These are phyloP conservation scores for Junco hyemalis DNA, from an alignment of 2,113 vertebrate genomes.

Conservation along the genomic window DNA sequence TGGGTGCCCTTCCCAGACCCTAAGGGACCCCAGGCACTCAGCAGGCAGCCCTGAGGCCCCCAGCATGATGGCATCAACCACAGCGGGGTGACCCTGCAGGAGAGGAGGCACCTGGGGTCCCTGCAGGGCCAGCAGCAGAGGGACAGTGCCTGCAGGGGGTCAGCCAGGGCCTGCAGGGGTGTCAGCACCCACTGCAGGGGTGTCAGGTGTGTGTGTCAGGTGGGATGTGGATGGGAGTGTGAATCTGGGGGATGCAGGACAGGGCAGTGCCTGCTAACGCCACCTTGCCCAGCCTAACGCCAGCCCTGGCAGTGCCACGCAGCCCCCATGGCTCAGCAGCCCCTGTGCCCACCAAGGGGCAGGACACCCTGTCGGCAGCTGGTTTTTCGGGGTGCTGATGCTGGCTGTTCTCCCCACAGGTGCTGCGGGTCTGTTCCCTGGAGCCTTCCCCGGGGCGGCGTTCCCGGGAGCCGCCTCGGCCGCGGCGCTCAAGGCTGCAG, in stretches of 20 bases:
- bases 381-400: neutral
- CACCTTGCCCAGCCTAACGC: neutral
- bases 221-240: neutral
- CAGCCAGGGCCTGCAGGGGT: neutral
- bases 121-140: neutral
- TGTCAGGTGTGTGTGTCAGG: neutral
- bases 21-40: neutral
- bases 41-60: neutral
- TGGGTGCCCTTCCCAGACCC: neutral
- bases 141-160: neutral
- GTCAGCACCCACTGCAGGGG: neutral
- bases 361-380: rapidly evolving
- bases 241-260: neutral
- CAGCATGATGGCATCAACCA: rapidly evolving
- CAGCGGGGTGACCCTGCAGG: neutral
- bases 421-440: constrained; percentile 22
- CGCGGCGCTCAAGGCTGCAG: constrained; percentile 73
- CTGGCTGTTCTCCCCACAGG: neutral
- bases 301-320: rapidly evolving
- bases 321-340: rapidly evolving
- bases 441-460: constrained; percentile 45
- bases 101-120: neutral
- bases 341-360: neutral
- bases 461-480: constrained; percentile 47
- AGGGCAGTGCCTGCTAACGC: neutral